Base-by-base conservation (phyloP, 2,797 vertebrate genomes). In the Heterohyrax brucei region DNA sequence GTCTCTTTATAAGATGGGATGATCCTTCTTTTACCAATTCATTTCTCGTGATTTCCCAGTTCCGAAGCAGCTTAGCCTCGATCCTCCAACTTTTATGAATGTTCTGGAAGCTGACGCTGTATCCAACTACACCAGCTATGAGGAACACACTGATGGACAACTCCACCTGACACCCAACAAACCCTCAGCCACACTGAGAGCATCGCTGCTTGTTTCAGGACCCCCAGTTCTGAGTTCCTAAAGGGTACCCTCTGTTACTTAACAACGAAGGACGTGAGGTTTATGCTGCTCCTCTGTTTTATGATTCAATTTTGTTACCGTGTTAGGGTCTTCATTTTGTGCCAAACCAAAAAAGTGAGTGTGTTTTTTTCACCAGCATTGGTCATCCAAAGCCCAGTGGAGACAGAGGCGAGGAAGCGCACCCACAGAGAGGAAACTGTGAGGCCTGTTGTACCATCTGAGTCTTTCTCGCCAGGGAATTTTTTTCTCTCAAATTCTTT, bases 401-500 rank as follows among this genome's bases (percentile, higher is more conserved):
- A 70, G 26, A 95, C 73, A 77, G 10, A 89, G 48, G 59, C 4
- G 75, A 76, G 68, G 39, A 16, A n/a, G 48, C 16, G 56, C 9
- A 83, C 79, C 79, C 1, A 76, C 26, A 5, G 21, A 13, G 48
- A 94, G 30, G 61, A 56, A 76, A 75, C 72, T 30, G 61, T 18
- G 0, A 18, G 39, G 0, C 39, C 9, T 44, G 1, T 82, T 18
- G 3, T 59, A 76, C 81, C 7, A 77, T 81, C 39, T 77, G 81
- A 70, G 68, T 62, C 10, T 48, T 72, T 61, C 3, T 24, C 59
- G 61, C 3, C 26, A 59, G 7, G 21, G 28, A 24, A 68, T 56
- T 48, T 70, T 66, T 68, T 88, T 92, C 72, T 70, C 44, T 75
- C 33, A 91, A 82, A 92, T 77, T 61, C 39, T 85, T 93, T 94